phyloP scores from a whole-genome alignment of 1,140 invertebrate genomes.

The Aplysia californica region DNA sequence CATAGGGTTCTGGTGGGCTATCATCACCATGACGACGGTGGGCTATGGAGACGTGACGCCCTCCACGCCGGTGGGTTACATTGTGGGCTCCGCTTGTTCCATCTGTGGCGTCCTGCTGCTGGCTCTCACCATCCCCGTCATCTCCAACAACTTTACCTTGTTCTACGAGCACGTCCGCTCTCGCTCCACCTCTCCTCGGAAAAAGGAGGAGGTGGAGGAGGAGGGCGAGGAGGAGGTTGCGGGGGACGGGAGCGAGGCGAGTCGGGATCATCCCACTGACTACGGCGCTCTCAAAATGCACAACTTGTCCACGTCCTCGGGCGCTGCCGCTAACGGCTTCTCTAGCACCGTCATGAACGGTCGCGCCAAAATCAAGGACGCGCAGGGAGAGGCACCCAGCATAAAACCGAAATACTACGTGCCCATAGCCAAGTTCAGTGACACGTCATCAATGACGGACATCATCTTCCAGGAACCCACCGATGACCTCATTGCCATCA shows the following conservation, averaged over 20 bases:
- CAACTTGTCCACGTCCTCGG: neutral
- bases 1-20: conserved; percentile 71
- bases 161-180: conserved; percentile 63
- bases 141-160: conserved; percentile 63
- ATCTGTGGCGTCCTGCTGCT: conserved; percentile 47
- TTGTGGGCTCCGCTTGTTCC: conserved; percentile 54
- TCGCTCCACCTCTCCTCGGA: conserved; percentile 32
- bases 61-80: conserved; percentile 70
- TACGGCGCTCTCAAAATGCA: conserved; percentile 22
- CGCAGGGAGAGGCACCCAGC: neutral
- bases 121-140: conserved; percentile 64
- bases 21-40: conserved; percentile 72
- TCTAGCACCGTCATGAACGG: neutral
- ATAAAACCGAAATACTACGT: neutral
- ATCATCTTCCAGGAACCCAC: conserved; percentile 30
- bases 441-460: conserved; percentile 54
- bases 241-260: neutral
- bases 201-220: neutral
- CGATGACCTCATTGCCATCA: conserved; percentile 1
- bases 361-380: neutral
- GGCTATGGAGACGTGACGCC: conserved; percentile 68
- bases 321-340: neutral
- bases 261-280: neutral
- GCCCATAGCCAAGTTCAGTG: conserved; percentile 41
- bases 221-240: conserved; percentile 7